A percentile compares a stretch with the other conserved stretches of the same genome.
Conservation (phyloP, 2,797 vertebrate species). For the Sebastes alutus region DNA sequence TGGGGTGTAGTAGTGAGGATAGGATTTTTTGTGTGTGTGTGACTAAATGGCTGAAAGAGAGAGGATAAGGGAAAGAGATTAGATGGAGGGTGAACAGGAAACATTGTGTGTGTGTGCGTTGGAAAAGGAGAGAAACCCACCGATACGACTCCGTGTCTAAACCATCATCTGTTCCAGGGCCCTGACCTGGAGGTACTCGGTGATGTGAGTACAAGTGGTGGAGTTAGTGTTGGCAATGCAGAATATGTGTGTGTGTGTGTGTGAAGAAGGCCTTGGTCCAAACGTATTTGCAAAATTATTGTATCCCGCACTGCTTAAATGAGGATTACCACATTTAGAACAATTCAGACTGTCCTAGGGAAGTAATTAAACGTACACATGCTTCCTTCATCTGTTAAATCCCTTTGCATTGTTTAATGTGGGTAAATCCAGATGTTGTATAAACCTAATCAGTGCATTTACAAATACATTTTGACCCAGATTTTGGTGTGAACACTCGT, state of each 20-base stretch:
- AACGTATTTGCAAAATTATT: conserved; percentile 48
- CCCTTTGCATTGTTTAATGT: conserved; percentile 14
- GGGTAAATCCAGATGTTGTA: background rate
- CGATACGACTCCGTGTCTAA: conserved; percentile 65
- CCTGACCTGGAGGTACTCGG: conserved; percentile 86
- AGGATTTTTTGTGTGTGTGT: background rate
- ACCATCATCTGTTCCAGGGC: conserved; percentile 84
- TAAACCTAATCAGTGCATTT: background rate
- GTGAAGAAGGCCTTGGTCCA: conserved; percentile 26
- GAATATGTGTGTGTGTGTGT: conserved; percentile 43
- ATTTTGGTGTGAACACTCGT: conserved; percentile 44
- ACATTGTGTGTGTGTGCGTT: conserved; percentile 4
- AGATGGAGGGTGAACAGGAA: conserved; percentile 7
- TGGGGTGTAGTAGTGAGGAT: background rate
- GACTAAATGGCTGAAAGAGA: background rate
- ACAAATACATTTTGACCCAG: conserved; percentile 51
- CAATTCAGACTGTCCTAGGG: conserved; percentile 6
- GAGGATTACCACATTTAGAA: background rate
- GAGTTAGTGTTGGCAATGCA: conserved; percentile 60
- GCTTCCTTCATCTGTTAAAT: background rate
- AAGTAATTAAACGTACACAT: background rate
- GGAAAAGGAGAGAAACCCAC: conserved; percentile 21
- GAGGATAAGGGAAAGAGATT: background rate
- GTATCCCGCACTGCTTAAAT: background rate
- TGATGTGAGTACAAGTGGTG: conserved; percentile 84